Conservation (phyloP, 2,797 vertebrate genomes). For the Pangasius larnaudii region DNA sequence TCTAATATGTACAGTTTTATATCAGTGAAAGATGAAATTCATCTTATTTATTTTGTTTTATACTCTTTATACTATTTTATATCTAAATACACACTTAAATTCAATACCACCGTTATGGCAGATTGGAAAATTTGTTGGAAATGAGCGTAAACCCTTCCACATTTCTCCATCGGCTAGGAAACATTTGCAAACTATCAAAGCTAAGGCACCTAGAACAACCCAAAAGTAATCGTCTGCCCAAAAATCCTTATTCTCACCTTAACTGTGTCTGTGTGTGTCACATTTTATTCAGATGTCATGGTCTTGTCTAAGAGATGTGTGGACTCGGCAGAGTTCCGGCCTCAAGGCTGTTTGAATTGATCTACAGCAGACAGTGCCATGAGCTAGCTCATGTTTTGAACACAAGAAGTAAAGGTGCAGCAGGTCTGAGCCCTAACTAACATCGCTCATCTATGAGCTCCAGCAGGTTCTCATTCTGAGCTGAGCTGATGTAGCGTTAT, state of each 20-base stretch:
- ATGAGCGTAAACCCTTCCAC: background rate
- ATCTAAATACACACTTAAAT: background rate
- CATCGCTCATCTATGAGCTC: conserved; percentile 7
- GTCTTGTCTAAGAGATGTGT: conserved; percentile 18
- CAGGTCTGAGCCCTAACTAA: conserved; percentile 36
- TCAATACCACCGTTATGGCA: background rate
- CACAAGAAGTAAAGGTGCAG: conserved; percentile 26
- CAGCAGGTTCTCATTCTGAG: conserved; percentile 32
- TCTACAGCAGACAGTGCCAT: conserved; percentile 48
- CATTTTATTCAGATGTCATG: conserved; percentile 28
- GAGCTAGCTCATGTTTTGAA: conserved; percentile 32
- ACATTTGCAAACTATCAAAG: conserved; percentile 3
- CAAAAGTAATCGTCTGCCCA: background rate
- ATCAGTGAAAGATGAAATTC: background rate
- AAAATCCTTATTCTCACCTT: conserved; percentile 15
- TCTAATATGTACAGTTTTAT: background rate
- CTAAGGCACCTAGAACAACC: background rate
- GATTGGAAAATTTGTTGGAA: background rate
- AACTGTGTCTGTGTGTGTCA: background rate
- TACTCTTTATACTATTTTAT: background rate
- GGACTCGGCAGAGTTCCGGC: background rate
- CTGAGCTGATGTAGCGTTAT: conserved; percentile 11
- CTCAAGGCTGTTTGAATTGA: conserved; percentile 34
- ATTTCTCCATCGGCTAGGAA: background rate
- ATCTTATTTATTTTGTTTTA: too few species aligned